These are phyloP conservation scores for Schizopygopsis pylzovi DNA, from an alignment of 2,797 vertebrate species.

Conservation along the genomic window DNA sequence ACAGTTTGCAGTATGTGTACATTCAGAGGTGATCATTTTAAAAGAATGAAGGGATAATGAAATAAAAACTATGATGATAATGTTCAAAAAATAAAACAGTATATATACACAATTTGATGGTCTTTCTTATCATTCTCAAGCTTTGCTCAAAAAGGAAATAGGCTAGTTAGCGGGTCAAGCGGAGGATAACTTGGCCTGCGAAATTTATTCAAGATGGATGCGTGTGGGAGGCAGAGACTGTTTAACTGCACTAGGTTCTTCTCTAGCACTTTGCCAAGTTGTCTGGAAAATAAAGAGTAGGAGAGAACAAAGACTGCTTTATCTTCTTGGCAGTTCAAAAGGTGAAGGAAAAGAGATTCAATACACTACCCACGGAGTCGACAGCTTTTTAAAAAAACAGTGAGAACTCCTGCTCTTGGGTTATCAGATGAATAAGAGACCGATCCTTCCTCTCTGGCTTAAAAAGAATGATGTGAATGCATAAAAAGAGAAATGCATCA, in stretches of 20 bases:
- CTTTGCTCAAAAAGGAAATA: not conserved
- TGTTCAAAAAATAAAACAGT: conserved; percentile 78
- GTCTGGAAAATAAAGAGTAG: conserved; percentile 47
- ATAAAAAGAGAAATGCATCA: conserved; percentile 13
- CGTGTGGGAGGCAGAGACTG: conserved; percentile 27
- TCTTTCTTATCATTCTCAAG: conserved; percentile 30
- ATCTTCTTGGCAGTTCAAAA: conserved; percentile 46
- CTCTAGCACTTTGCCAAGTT: conserved; percentile 43
- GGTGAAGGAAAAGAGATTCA: conserved; percentile 49
- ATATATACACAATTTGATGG: conserved; percentile 77
- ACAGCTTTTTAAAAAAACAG: conserved; percentile 43
- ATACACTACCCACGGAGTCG: conserved; percentile 42
- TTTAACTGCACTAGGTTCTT: conserved; percentile 37
- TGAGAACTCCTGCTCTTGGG: conserved; percentile 11
- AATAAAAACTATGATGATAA: conserved; percentile 78
- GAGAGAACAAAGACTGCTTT: conserved; percentile 48
- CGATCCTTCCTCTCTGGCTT: conserved; percentile 20
- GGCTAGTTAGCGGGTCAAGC: conserved; percentile 12
- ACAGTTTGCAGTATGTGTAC: conserved; percentile 87
- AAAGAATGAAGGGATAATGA: conserved; percentile 81
- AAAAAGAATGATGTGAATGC: conserved; percentile 26
- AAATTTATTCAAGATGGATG: conserved; percentile 39
- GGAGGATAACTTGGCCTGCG: conserved; percentile 18
- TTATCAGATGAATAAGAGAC: conserved; percentile 48
- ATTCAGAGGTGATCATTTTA: conserved; percentile 86